Evolutionary conservation across 1,140 invertebrate genomes (phyloP).

Genomic region (Trichonephila clavata): DNA sequence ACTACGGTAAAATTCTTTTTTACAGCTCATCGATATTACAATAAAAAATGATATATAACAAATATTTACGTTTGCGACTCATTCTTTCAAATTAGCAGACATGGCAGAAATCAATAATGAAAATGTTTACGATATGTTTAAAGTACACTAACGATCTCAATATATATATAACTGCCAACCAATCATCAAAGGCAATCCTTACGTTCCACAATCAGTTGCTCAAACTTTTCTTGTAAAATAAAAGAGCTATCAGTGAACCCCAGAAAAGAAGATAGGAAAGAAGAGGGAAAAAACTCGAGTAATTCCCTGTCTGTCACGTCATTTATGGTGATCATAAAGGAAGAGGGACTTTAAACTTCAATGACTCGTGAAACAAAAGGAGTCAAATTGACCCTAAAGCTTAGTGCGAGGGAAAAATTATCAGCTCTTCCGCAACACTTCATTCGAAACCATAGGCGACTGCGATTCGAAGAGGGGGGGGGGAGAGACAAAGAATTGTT

Average conservation of each 20-base stretch:
- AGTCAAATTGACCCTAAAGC: constrained; percentile 42
- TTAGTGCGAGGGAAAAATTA: neutral
- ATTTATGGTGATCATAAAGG: neutral
- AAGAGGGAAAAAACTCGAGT: neutral
- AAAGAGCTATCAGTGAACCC: neutral
- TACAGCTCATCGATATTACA: too few relatives aligned
- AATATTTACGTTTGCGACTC: too few relatives aligned
- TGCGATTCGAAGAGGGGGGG: neutral
- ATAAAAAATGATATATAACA: too few relatives aligned
- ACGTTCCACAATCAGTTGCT: neutral
- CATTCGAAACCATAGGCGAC: constrained; percentile 15
- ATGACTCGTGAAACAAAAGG: constrained; percentile 38
- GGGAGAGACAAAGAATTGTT: constrained; percentile 20
- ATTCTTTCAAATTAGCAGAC: too few relatives aligned
- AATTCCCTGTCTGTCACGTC: neutral
- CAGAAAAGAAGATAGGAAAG: neutral
- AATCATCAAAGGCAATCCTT: too few relatives aligned
- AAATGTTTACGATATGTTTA: too few relatives aligned
- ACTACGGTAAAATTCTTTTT: too few relatives aligned
- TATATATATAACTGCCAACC: too few relatives aligned
- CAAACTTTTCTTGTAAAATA: too few relatives aligned
- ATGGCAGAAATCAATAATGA: too few relatives aligned
- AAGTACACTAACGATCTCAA: too few relatives aligned
- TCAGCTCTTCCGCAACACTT: constrained; percentile 35
- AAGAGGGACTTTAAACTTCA: neutral